A percentile compares a stretch with the other conserved stretches of the same genome.
These are phyloP conservation scores for Drosophila guanche DNA, from an alignment of 1,140 invertebrate species.

Conservation along the genomic window DNA sequence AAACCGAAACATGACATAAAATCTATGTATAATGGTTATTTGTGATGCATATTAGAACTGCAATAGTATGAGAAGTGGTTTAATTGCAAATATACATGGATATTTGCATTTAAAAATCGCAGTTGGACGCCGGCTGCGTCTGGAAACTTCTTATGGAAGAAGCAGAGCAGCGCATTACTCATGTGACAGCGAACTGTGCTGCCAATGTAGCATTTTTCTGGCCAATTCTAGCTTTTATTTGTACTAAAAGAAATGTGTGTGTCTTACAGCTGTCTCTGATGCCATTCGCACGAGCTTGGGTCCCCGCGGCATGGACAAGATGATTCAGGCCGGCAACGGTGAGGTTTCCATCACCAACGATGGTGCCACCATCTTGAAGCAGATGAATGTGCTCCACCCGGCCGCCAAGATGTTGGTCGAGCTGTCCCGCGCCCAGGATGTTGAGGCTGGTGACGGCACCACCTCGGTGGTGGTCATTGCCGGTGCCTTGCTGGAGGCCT, in stretches of 20 bases:
- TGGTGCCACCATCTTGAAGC: conserved; percentile 99
- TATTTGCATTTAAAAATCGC: conserved; percentile 43
- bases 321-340: conserved; percentile 99
- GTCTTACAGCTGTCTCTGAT: conserved; percentile 96
- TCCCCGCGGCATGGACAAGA: conserved; percentile 99
- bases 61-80: neutral
- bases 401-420: conserved; percentile 99
- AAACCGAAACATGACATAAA: conserved; percentile 9
- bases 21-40: conserved; percentile 3
- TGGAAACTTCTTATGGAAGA: conserved; percentile 74
- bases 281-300: conserved; percentile 99
- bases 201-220: conserved; percentile 15
- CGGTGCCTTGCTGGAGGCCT: conserved; percentile 97
- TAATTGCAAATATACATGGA: neutral
- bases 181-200: conserved; percentile 56
- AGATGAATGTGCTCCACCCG: conserved; percentile 99
- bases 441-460: conserved; percentile 99
- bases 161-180: conserved; percentile 61
- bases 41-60: conserved; percentile 2
- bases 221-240: neutral
- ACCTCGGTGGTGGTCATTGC: conserved; percentile 98
- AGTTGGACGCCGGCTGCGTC: conserved; percentile 71
- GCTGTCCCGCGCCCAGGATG: conserved; percentile 98
- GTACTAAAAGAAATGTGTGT: neutral
- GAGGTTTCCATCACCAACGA: conserved; percentile 99